These are phyloP conservation scores for Cuculus canorus DNA, from an alignment of 2,797 vertebrate species.

Conservation along the genomic window DNA sequence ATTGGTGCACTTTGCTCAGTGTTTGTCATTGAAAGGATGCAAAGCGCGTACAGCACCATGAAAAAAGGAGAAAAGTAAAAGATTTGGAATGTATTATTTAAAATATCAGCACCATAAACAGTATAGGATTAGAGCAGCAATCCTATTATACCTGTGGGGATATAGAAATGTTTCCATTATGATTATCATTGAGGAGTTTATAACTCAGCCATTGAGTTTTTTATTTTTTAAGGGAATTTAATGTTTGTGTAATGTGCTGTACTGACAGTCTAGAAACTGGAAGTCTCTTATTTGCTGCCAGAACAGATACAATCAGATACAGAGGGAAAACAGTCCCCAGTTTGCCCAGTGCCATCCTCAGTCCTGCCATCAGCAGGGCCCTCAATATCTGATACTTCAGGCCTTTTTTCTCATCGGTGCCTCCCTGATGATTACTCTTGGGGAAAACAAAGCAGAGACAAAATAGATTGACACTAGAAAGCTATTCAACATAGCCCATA, in stretches of 20 bases:
- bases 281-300: neutral
- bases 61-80: conserved; percentile 49
- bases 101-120: conserved; percentile 52
- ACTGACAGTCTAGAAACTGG: neutral
- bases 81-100: conserved; percentile 31
- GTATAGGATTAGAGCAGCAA: conserved; percentile 41
- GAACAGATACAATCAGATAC: neutral
- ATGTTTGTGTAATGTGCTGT: conserved; percentile 40
- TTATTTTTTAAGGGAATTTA: conserved; percentile 43
- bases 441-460: neutral
- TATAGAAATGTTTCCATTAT: neutral
- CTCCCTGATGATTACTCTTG: neutral
- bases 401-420: neutral
- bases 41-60: conserved; percentile 49
- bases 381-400: neutral
- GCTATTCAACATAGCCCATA: neutral
- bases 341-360: neutral
- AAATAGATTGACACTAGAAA: neutral
- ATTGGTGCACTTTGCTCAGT: conserved; percentile 64
- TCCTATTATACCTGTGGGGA: conserved; percentile 8
- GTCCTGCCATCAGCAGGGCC: neutral
- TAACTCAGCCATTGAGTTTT: neutral
- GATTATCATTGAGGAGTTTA: conserved; percentile 34
- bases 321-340: neutral
- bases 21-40: conserved; percentile 69